Evolutionary conservation across 2,113 vertebrate species (phyloP), one percentile per base, ranked within the genome.

Genomic region (Antigone vipio): DNA sequence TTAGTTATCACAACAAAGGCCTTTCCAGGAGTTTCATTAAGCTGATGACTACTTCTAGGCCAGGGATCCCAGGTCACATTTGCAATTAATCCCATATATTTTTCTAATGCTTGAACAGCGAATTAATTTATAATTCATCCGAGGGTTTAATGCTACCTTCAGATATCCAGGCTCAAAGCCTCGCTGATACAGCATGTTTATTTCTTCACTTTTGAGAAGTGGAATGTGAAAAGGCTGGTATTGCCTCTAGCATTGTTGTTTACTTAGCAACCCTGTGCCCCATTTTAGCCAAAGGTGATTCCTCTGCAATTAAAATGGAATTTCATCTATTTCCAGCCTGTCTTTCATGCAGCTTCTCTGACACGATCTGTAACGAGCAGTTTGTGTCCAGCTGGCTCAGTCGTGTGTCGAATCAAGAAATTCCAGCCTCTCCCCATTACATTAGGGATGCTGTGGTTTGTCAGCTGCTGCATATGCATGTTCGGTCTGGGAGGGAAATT

Each of bases 1-100:
- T 84, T n/a, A 44, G 19, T 63, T 67, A 76, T 26, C 53, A 34
- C 29, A 89, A 56, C 40, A 85, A 92, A 74, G 52, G 49, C 16
- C 79, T 83, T 76, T 66, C 56, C 63, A 78, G n/a, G 45, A 73
- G 23, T 64, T 89, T 85, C 86, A 76, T 85, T 91, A 83, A 89
- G 42, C n/a, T 47, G 18, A 66, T 29, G 29, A 21, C 35, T 81
- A 24, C 35, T 68, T 82, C 64, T 56, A 77, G 45, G 18, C 44
- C 55, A 72, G 53, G 34, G 34, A 74, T 34, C 35, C 26, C 38
- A 50, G 66, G 67, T 73, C 69, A 76, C 21, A 16, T 55, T 60
- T 89, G 26, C 29, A 89, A 40, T 91, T 89, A 89, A 93, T 82
- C 29, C n/a, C 7, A 24, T 71, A 6, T 42, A 55, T 69, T 92